Percentiles rank a stretch among this genome's conserved stretches.
Evolutionary conservation across 2,888 invertebrate species (phyloP).

Genomic region (Pilophorus perplexus): DNA sequence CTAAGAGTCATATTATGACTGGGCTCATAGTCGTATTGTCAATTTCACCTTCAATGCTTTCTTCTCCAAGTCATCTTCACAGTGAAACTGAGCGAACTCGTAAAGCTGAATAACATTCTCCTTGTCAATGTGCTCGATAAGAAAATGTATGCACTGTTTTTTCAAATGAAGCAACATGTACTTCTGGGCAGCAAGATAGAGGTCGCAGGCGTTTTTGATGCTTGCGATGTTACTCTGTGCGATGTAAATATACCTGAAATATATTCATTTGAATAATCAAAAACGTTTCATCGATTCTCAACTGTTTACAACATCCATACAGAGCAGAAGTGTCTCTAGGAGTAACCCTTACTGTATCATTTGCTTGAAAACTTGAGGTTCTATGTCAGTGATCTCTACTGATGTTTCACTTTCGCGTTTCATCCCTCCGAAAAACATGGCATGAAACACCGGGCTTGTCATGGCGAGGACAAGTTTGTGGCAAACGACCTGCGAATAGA

Average conservation of each 20-base stretch:
- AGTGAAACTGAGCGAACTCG: constrained; percentile 81
- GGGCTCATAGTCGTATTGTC: background rate
- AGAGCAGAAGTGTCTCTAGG: background rate
- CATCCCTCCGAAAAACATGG: constrained; percentile 83
- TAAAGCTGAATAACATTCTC: constrained; percentile 81
- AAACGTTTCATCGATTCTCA: background rate
- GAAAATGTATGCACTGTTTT: constrained; percentile 74
- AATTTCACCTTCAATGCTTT: constrained; percentile 68
- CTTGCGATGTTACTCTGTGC: constrained; percentile 8
- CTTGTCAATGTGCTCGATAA: constrained; percentile 74
- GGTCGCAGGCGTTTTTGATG: constrained; percentile 74
- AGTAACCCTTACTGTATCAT: constrained; percentile 64
- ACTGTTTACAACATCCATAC: no score
- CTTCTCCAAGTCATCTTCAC: constrained; percentile 75
- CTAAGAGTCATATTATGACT: background rate
- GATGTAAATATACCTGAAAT: constrained; percentile 25
- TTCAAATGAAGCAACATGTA: constrained; percentile 82
- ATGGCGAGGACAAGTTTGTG: constrained; percentile 80
- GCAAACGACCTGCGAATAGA: constrained; percentile 64
- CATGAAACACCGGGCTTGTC: constrained; percentile 85
- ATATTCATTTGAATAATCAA: background rate
- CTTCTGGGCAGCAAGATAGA: constrained; percentile 84
- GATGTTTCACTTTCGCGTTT: constrained; percentile 66
- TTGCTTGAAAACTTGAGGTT: constrained; percentile 80
- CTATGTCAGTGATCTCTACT: constrained; percentile 78